phyloP scores from a whole-genome alignment of 1,140 invertebrate genomes.

The Agrypnia vestita region DNA sequence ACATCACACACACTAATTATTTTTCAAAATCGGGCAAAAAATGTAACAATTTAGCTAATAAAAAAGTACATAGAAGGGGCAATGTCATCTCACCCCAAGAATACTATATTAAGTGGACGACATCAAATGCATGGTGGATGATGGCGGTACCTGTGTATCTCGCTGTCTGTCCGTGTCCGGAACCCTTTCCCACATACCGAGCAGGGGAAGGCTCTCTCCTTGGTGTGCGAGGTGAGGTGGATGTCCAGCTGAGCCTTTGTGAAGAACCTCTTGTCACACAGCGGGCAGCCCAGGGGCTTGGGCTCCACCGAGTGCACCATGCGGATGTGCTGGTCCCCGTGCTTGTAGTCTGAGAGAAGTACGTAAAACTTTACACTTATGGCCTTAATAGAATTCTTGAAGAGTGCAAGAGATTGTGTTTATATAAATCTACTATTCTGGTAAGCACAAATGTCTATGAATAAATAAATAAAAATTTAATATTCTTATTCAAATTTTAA shows the following conservation, averaged over 20 bases:
- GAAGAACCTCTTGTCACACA: constrained; percentile 36
- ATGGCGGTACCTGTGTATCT: constrained; percentile 40
- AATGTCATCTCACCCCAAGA: no score
- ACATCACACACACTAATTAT: no score
- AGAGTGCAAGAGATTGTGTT: background rate
- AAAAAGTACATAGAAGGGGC: no score
- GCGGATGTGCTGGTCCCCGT: constrained; percentile 48
- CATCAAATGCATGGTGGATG: background rate
- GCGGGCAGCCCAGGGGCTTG: constrained; percentile 13
- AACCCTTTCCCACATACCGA: constrained; percentile 50
- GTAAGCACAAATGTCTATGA: no score
- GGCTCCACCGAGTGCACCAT: constrained; percentile 39
- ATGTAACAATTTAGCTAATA: no score
- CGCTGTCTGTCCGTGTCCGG: constrained; percentile 17
- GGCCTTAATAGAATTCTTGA: background rate
- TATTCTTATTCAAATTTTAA: no score
- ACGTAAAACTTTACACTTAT: no score
- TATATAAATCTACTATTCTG: no score
- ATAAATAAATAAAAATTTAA: no score
- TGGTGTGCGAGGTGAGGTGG: constrained; percentile 51
- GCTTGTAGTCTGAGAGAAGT: constrained; percentile 46
- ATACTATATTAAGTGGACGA: no score
- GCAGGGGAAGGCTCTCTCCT: constrained; percentile 52
- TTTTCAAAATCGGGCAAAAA: no score
- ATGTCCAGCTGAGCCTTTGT: constrained; percentile 21